These are phyloP conservation scores for Lepidurus packardi DNA, from an alignment of 1,140 invertebrate genomes.

Conservation along the genomic window DNA sequence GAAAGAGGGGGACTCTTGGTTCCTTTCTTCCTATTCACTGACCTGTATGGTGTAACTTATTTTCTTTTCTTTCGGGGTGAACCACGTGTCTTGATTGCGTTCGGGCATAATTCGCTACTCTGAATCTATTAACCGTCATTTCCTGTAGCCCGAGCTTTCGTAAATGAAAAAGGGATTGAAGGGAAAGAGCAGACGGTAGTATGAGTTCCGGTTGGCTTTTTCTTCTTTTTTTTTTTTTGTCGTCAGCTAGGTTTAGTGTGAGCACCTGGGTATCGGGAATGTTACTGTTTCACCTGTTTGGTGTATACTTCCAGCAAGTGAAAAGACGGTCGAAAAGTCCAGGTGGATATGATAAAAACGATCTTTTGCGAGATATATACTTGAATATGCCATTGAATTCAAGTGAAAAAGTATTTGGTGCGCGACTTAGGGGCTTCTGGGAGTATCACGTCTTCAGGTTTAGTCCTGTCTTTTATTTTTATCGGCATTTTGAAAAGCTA, in stretches of 20 bases:
- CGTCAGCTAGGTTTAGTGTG: neutral
- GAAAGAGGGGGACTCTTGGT: too few species aligned
- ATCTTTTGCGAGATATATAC: neutral
- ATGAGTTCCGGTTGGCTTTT: neutral
- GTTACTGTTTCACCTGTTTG: constrained; percentile 1
- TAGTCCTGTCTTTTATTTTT: neutral
- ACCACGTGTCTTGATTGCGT: too few species aligned
- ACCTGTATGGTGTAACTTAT: too few species aligned
- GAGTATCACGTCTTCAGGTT: neutral
- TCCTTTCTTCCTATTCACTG: too few species aligned
- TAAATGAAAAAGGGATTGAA: neutral
- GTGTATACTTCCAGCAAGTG: neutral
- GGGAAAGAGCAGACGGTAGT: neutral
- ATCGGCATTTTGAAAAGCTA: neutral
- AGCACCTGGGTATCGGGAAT: neutral
- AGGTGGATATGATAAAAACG: neutral
- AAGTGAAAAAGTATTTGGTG: neutral
- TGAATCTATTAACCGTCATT: too few species aligned
- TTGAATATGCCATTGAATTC: neutral
- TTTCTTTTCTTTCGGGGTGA: too few species aligned
- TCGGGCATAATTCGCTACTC: too few species aligned
- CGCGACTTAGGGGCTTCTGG: neutral
- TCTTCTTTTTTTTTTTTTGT: neutral
- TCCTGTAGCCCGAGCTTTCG: too few species aligned
- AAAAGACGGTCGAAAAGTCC: neutral